Evolutionary conservation across 2,113 vertebrate genomes (phyloP), one percentile per base, ranked within the genome.

Genomic region (Eupsittula cactorum): DNA sequence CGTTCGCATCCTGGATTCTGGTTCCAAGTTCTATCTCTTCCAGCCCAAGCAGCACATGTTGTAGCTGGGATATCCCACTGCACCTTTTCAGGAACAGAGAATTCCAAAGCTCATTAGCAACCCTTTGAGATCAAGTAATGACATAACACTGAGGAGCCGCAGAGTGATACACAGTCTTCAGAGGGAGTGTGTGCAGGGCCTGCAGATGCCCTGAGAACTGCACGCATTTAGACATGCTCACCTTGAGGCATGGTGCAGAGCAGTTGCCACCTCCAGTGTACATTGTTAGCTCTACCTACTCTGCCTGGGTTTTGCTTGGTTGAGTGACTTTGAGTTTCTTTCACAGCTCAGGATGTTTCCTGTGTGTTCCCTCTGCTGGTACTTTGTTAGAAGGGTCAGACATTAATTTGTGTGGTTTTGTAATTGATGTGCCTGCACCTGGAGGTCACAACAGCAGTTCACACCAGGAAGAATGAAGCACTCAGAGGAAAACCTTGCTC

Each of bases 311-410:
- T 88, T 84, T 65, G 59, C 67, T 70, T 89, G 82, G 31, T 53
- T 77, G 79, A 95, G 73, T 82, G 63, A 73, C 81, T 92, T 53
- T 6, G 88, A 81, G 57, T 67, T 92, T 80, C 55, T 92, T 94
- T 82, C 65, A 37, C 11, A 46, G 89, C 71, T 92, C 68, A 53
- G 75, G 90, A 73, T 86, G 53, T 92, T 97, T 96, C 93, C 85
- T 95, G 76, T 71, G 75, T 80, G 55, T 96, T 96, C 90, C 83
- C 83, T 95, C 88, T 93, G 28, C 86, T 91, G 68, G 94, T 68
- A 82, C 68, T 52, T 70, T 88, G 65, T 95, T 85, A 95, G 88
- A 94, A 95, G 71, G 88, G 46, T 95, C 90, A 91, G 90, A 24
- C 82, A 77, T 86, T 96, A 95, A 94, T 94, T 92, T 92, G 73